phyloP scores from a whole-genome alignment of 2,888 invertebrate species.

The Oxyscelio sp. region DNA sequence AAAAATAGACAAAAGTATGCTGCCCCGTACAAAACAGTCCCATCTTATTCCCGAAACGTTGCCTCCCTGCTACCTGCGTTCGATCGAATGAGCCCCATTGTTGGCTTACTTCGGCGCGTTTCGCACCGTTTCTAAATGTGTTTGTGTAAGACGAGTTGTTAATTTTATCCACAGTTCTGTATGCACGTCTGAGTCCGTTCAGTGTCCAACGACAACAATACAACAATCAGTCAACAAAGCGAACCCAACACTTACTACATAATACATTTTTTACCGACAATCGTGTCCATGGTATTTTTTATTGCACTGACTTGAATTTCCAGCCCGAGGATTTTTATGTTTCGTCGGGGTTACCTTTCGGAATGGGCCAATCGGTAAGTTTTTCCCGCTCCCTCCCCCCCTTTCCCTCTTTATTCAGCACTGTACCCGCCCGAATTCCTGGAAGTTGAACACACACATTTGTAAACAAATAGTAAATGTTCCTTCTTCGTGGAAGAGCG shows the following conservation, averaged over 20 bases:
- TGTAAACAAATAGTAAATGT: too few relatives aligned
- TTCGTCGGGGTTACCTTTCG: constrained; percentile 56
- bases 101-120: not conserved
- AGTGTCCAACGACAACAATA: constrained; percentile 41
- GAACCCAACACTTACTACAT: constrained; percentile 34
- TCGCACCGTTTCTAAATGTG: not conserved
- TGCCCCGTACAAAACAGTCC: too few relatives aligned
- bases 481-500: too few relatives aligned
- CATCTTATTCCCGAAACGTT: too few relatives aligned
- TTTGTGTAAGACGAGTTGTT: constrained; percentile 33
- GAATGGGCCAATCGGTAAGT: constrained; percentile 64
- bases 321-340: constrained; percentile 65
- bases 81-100: too few relatives aligned
- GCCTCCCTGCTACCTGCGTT: too few relatives aligned
- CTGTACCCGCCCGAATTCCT: too few relatives aligned
- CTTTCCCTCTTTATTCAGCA: too few relatives aligned
- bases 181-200: constrained; percentile 54
- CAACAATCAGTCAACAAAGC: constrained; percentile 20
- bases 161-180: constrained; percentile 44
- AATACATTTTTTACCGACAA: constrained; percentile 45
- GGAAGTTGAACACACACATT: too few relatives aligned
- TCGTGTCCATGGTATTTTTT: constrained; percentile 54
- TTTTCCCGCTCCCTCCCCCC: too few relatives aligned
- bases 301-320: constrained; percentile 62
- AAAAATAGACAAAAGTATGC: too few relatives aligned